Evolutionary conservation across 37 sponge, comb jelly and placozoan species (phyloP).

Genomic region (Cladorhizidae sp.): DNA sequence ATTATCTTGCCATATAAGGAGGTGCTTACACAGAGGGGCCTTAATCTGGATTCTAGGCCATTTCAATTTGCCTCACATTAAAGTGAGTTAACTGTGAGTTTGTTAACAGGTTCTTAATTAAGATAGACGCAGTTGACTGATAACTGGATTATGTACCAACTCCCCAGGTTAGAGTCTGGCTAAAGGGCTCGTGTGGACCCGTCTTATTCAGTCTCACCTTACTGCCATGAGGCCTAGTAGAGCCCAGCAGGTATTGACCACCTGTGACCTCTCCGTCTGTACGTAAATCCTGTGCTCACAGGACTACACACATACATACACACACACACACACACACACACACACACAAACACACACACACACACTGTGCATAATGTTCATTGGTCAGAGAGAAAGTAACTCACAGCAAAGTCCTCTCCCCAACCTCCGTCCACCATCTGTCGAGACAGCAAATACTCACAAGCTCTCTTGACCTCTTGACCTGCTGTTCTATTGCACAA

Average conservation of each 20-base stretch:
- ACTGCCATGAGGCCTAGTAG: constrained; percentile 90
- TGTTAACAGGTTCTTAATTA: too few relatives aligned
- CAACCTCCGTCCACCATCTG: constrained; percentile 90
- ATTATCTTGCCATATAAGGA: too few relatives aligned
- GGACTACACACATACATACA: constrained; percentile 38
- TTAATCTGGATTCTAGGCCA: too few relatives aligned
- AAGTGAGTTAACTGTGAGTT: too few relatives aligned
- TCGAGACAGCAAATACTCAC: constrained; percentile 66
- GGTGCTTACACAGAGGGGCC: too few relatives aligned
- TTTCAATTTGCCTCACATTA: too few relatives aligned
- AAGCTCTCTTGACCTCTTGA: constrained; percentile 72
- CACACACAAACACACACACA: neutral
- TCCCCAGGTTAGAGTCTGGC: too few relatives aligned
- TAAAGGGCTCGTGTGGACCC: too few relatives aligned
- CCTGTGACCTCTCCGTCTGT: constrained; percentile 49
- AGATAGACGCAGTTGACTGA: too few relatives aligned
- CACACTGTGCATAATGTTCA: too few relatives aligned
- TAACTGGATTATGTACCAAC: too few relatives aligned
- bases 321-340: neutral
- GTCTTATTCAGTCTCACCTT: too few relatives aligned
- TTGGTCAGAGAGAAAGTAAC: neutral
- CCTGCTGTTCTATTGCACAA: constrained; percentile 57
- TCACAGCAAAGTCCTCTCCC: constrained; percentile 88
- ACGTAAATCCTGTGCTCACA: constrained; percentile 85
- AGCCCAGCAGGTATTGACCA: constrained; percentile 93